Base-by-base conservation (phyloP, 2,888 invertebrate genomes). In the Spodoptera littoralis region DNA sequence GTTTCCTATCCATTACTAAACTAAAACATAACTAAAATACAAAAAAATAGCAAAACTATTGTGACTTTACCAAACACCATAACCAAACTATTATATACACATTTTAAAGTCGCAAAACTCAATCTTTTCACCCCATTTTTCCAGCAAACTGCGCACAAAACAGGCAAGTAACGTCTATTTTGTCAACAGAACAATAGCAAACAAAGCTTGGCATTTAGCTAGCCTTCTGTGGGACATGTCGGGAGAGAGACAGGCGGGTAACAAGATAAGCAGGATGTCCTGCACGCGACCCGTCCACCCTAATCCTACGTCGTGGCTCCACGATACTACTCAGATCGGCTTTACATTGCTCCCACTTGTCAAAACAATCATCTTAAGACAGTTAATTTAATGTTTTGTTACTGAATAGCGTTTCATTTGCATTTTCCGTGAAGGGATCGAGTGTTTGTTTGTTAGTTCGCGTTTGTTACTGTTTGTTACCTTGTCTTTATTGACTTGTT, bases 251-350 rank as follows among this genome's bases (percentile, higher is more conserved):
- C 87, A 85, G 83, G 72, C 82, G 77, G 80, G 86, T 88, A 88
- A 91, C 90, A 89, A 89, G 91, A 91, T 91, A 91, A 91, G 90
- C 87, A 77, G 79, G 66, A 76, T 73, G 83, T 81, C 82, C 78
- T 75, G 76, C 82, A 82, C 80, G 81, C 77, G 68, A 73, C 50
- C 77, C 74, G 77, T 83, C 84, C 70, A 60, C 78, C 75, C 65
- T 86, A 88, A 88, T 87, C 83, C 79, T 80, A 73, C 54, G 78
- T 81, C 81, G 79, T 62, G 69, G 73, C 71, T 65, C 67, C 46
- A 65, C 67, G 65, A 65, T 58, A 73, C 69, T 66, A 64, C 53
- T 76, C 65, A 70, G 61, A 74, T 66, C 65, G 81, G 81, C 78
- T 83, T 78, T 71, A 74, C 67, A 76, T 75, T 61, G 81, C 77